These are phyloP conservation scores for Priocnemis perturbator DNA, from an alignment of 2,888 invertebrate genomes.

Conservation along the genomic window DNA sequence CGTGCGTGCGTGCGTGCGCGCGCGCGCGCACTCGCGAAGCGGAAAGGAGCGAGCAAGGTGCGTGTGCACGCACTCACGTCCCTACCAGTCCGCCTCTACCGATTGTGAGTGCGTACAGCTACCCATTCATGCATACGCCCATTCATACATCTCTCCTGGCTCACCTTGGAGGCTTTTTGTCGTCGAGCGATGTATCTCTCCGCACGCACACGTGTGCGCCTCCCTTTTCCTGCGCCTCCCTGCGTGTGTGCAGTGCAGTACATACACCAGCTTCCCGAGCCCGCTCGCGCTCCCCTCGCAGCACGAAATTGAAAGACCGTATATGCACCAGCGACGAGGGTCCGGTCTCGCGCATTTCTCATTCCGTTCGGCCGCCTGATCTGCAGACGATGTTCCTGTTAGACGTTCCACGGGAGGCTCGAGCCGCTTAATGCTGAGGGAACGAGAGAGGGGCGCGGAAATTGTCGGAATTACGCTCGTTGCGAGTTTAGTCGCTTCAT, in stretches of 20 bases:
- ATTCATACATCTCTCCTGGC: slow-evolving; percentile 69
- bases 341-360: too few relatives aligned
- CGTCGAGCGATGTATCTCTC: slow-evolving; percentile 42
- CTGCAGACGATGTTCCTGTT: too few relatives aligned
- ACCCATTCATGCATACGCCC: slow-evolving; percentile 72
- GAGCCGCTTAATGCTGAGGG: too few relatives aligned
- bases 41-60: slow-evolving; percentile 23
- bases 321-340: too few relatives aligned
- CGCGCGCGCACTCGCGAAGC: slow-evolving; percentile 4
- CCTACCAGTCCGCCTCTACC: slow-evolving; percentile 25
- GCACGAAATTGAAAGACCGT: slow-evolving; percentile 2
- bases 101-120: slow-evolving; percentile 55
- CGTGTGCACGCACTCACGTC: slow-evolving; percentile 38
- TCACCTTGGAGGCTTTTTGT: slow-evolving; percentile 71
- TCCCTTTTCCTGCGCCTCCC: neutral
- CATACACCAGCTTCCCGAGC: too few relatives aligned
- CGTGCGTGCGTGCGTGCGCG: slow-evolving; percentile 6
- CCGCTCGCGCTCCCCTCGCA: neutral
- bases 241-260: too few relatives aligned
- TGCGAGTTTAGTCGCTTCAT: too few relatives aligned
- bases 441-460: too few relatives aligned
- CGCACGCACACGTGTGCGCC: slow-evolving; percentile 8
- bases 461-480: too few relatives aligned
- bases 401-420: too few relatives aligned
- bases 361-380: too few relatives aligned